Evolutionary conservation across 2,797 vertebrate genomes (phyloP), one percentile per base, ranked within the genome.

Genomic region (Novumbra hubbsi): DNA sequence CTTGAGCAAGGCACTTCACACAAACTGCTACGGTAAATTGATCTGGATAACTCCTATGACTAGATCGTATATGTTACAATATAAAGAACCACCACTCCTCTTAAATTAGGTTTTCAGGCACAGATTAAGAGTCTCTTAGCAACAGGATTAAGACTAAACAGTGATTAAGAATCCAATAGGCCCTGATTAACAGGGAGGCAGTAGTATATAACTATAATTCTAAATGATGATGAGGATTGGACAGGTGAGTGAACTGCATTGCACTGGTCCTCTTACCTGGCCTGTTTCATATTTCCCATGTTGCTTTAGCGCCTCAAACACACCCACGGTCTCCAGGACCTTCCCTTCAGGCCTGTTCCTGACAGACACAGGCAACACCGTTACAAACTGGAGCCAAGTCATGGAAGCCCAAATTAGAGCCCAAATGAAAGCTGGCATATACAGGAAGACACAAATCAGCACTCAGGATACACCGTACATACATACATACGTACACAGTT

Each of bases 261-360:
- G 55, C 55, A 4, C 21, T 60, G 55, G 27, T 5, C 57, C 16
- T 24, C 91, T 91, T 75, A 98, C 98, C 95, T 99, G 98, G 49
- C 97, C 98, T 0, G 98, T 99, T 91, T 99, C 97, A 4, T 99
- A 99, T 92, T 98, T 99, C 49, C 98, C 98, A 0, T 98, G 96
- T 78, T 97, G 96, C 88, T 97, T 98, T 32, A 96, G 95, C 19
- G 95, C 95, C 84, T 99, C 97, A 84, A 99, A 98, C 73, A 98
- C 94, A 60, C 98, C 98, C 1, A 99, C 98, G 0, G 97, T 94
- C 84, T 99, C 97, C 91, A 99, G 85, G 78, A 98, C 96, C 92
- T 99, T 99, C 79, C 96, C 96, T 71, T 99, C 97, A 0, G 95
- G 94, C 63, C 96, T 96, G 91, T 96, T 98, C 87, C 97, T 98